phyloP scores from a whole-genome alignment of 1,140 invertebrate genomes.

The Cephus cinctus region DNA sequence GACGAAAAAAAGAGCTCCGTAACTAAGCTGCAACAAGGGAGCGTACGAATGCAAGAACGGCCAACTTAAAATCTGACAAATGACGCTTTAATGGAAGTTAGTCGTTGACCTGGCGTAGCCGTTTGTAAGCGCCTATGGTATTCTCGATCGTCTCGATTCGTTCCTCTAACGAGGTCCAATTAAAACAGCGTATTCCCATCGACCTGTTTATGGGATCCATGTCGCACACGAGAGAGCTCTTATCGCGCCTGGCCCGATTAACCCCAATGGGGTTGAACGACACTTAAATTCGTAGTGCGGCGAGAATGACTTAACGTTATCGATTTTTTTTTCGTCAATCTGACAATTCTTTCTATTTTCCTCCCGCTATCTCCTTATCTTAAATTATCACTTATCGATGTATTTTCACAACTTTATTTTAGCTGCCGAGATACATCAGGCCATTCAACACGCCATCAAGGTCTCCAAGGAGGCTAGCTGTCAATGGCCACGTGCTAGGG shows the following conservation, averaged over 20 bases:
- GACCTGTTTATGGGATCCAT: constrained; percentile 5
- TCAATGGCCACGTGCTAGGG: constrained; percentile 60
- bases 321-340: neutral
- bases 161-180: constrained; percentile 18
- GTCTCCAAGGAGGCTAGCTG: constrained; percentile 64
- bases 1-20: no score
- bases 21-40: no score
- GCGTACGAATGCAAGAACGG: no score
- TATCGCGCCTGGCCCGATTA: constrained; percentile 17
- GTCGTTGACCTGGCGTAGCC: no score
- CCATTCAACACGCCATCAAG: constrained; percentile 59
- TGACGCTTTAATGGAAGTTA: no score
- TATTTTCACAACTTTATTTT: constrained; percentile 25
- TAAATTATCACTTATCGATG: neutral
- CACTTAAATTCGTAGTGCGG: no score
- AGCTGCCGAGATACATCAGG: constrained; percentile 51
- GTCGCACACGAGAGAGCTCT: constrained; percentile 21
- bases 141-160: constrained; percentile 3
- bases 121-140: no score
- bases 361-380: neutral
- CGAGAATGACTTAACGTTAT: no score
- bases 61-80: no score
- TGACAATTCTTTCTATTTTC: neutral
- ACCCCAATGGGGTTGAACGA: no score
- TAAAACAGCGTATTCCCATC: constrained; percentile 1